Base-by-base conservation (phyloP, 2,113 vertebrate species). In the Delphinapterus leucas region DNA sequence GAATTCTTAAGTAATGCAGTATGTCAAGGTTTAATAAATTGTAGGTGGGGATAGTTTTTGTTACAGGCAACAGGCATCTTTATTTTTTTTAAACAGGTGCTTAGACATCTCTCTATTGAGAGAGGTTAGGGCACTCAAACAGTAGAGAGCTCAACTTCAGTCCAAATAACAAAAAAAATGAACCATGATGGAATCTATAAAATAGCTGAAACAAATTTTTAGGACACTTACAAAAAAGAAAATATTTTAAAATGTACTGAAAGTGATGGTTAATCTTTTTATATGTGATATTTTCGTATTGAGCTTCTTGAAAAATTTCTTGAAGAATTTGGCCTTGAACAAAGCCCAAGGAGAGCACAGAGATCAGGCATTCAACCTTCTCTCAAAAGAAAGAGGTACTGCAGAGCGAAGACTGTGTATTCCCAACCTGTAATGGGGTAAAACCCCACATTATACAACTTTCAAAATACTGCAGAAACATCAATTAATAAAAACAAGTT, bases 1-100 rank as follows among this genome's bases (percentile, higher is more conserved):
- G 98, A 98, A 98, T 98, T 98, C 98, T 98, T 98, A 99, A 99
- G 98, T 98, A 98, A 99, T 97, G 97, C 98, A 98, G 98, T 94
- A 98, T 98, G 98, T 98, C 98, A 98, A 98, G 98, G 97, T 98
- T 98, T 98, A 99, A 98, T 98, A 98, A 97, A 97, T 98, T 96
- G 98, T 95, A 97, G 82, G 97, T 97, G 92, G 97, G 89, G 97
- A 98, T 61, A 98, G 96, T 98, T 98, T 98, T 77, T 67, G 93
- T 91, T 90, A 97, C 58, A 36, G 76, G 76, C 49, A 79, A 79
- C 20, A 87, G 55, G 93, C 94, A 93, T 97, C 77, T 92, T 94
- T 96, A 38, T 70, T 93, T 95, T 90, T 79, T 93, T 67, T 92
- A 94, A 96, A 96, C 87, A 98, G 89, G 97, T 97, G 93, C 97